Evolutionary conservation across 2,888 invertebrate genomes (phyloP).

Genomic region (Tetheella fluctuosa): DNA sequence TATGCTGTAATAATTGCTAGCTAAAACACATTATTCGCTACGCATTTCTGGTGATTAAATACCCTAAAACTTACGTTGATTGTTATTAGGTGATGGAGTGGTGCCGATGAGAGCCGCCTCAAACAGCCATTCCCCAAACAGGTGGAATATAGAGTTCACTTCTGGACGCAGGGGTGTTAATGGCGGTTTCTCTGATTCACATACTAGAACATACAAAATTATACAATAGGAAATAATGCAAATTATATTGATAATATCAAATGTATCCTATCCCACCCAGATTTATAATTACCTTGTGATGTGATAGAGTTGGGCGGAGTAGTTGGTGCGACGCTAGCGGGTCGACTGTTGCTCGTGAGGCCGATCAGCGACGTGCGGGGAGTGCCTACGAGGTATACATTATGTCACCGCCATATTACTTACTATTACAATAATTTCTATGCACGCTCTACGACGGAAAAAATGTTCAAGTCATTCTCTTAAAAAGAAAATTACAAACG

Average conservation of each 20-base stretch:
- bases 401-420: too few species aligned
- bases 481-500: too few species aligned
- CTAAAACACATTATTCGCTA: too few species aligned
- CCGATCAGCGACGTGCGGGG: conserved; percentile 92
- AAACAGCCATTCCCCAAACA: conserved; percentile 98
- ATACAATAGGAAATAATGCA: too few species aligned
- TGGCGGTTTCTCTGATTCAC: conserved; percentile 85
- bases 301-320: conserved; percentile 86
- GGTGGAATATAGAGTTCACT: conserved; percentile 97
- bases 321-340: conserved; percentile 86
- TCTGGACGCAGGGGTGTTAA: conserved; percentile 92
- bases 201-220: conserved; percentile 74
- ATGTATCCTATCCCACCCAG: too few species aligned
- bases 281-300: conserved; percentile 63
- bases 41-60: too few species aligned
- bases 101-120: conserved; percentile 97
- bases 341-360: conserved; percentile 87
- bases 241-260: too few species aligned
- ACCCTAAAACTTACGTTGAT: conserved; percentile 57
- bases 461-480: too few species aligned
- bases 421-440: too few species aligned
- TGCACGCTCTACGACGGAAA: too few species aligned
- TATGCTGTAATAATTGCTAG: too few species aligned
- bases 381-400: conserved; percentile 82
- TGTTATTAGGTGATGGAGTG: conserved; percentile 47